Evolutionary conservation across 2,888 invertebrate genomes (phyloP), one percentile per base, ranked within the genome.

Genomic region (Fissipunctia ypsillon): DNA sequence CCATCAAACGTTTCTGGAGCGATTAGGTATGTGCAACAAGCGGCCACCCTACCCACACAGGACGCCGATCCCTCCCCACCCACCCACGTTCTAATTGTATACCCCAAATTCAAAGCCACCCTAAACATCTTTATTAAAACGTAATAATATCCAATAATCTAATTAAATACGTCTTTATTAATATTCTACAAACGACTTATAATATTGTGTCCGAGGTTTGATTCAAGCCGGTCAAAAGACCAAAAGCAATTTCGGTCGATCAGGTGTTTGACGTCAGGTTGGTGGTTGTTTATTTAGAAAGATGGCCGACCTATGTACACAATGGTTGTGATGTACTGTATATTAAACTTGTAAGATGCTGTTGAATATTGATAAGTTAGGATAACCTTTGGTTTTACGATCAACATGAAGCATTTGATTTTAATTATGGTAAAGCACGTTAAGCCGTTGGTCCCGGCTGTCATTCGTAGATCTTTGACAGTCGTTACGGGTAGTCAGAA

Each of bases 71-170:
- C 0, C 78, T 19, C 31, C 76, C 57, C 50, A n/a, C 28, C 43
- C 9, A 28, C 25, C 16, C 3, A 38, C 63, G 52, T 63, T 61
- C 64, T 72, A 78, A 80, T 82, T 78, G 65, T 71, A 77, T 69
- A 78, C 68, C 78, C 72, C 9, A 77, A 81, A 77, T 57, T 63
- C 77, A 63, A 81, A 71, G 73, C 56, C 68, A 52, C 56, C 45
- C 64, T 25, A 64, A 68, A 72, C 57, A 50, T 65, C 78, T 78
- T 82, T 71, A 83, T 79, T 83, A 80, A 69, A 80, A 56, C 50
- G 61, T 61, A 56, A 66, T 75, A 75, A 79, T 60, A 83, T 82
- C 78, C 56, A 69, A 76, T 76, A 76, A 80, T 68, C 63, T 69
- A 59, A 56, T 72, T 69, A n/a, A n/a, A n/a, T n/a, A 71, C 31